Evolutionary conservation across 1,140 invertebrate genomes (phyloP).

Genomic region (Aradophagus sp.): DNA sequence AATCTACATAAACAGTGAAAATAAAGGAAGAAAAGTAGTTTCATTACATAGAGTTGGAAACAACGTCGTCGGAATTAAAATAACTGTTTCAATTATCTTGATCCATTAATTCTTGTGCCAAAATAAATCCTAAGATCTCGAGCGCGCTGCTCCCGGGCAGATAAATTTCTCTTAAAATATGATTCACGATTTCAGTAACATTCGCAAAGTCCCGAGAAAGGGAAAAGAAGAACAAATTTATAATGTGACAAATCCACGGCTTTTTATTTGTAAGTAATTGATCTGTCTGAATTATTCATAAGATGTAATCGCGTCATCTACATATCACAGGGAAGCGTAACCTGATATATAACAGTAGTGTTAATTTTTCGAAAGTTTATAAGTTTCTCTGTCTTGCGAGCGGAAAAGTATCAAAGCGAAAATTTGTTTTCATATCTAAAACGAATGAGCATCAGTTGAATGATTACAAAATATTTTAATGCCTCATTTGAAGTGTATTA

Average conservation of each 20-base stretch:
- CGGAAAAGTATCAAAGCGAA: not conserved
- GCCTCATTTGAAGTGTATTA: conserved; percentile 32
- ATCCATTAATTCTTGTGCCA: conserved; percentile 40
- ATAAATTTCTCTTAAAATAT: conserved; percentile 20
- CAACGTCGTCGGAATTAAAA: conserved; percentile 34
- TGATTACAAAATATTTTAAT: conserved; percentile 40
- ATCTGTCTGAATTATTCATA: conserved; percentile 38
- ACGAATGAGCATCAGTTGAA: conserved; percentile 12
- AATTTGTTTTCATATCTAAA: conserved; percentile 15
- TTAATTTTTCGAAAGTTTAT: too few species aligned
- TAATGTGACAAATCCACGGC: conserved; percentile 27
- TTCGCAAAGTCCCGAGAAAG: too few species aligned
- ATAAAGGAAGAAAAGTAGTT: conserved; percentile 46
- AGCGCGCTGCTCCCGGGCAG: conserved; percentile 19
- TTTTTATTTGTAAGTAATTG: conserved; percentile 27
- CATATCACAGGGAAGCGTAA: too few species aligned
- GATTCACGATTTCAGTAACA: conserved; percentile 35
- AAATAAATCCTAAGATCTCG: conserved; percentile 33
- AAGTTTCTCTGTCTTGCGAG: too few species aligned
- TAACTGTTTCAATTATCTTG: conserved; percentile 52
- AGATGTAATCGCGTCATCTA: conserved; percentile 11
- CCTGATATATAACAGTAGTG: too few species aligned
- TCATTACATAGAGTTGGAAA: conserved; percentile 40
- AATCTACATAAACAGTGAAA: conserved; percentile 43
- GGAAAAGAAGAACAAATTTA: conserved; percentile 26